Evolutionary conservation across 2,113 vertebrate species (phyloP).

Genomic region (Cisticola juncidis): DNA sequence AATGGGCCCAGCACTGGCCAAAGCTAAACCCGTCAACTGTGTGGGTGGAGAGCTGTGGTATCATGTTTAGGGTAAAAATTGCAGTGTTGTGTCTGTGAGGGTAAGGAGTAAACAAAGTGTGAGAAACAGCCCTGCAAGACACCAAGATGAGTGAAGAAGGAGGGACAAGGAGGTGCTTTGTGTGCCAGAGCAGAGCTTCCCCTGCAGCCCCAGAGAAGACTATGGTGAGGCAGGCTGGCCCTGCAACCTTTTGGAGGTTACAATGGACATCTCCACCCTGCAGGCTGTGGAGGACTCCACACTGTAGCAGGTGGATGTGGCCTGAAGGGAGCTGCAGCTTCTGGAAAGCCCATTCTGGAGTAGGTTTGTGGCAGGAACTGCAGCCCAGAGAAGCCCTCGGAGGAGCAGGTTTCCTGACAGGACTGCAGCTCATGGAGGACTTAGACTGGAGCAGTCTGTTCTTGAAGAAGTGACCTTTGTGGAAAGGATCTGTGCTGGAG

Average conservation of each 20-base stretch:
- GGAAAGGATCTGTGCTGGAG: neutral
- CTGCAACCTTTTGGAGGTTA: neutral
- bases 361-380: neutral
- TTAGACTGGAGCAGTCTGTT: neutral
- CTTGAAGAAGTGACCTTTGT: neutral
- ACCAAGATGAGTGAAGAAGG: neutral
- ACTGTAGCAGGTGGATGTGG: neutral
- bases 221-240: neutral
- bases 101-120: neutral
- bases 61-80: neutral
- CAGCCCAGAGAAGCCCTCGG: neutral
- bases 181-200: neutral
- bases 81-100: neutral
- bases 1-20: neutral
- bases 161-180: neutral
- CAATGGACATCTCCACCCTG: neutral
- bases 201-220: neutral
- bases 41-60: neutral
- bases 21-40: neutral
- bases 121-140: neutral
- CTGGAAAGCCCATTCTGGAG: neutral
- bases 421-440: fast-evolving
- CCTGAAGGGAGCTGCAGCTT: neutral
- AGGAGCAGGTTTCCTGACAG: neutral
- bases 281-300: neutral